Evolutionary conservation across 2,113 vertebrate species (phyloP), one percentile per base, ranked within the genome.

Genomic region (Silurus meridionalis): DNA sequence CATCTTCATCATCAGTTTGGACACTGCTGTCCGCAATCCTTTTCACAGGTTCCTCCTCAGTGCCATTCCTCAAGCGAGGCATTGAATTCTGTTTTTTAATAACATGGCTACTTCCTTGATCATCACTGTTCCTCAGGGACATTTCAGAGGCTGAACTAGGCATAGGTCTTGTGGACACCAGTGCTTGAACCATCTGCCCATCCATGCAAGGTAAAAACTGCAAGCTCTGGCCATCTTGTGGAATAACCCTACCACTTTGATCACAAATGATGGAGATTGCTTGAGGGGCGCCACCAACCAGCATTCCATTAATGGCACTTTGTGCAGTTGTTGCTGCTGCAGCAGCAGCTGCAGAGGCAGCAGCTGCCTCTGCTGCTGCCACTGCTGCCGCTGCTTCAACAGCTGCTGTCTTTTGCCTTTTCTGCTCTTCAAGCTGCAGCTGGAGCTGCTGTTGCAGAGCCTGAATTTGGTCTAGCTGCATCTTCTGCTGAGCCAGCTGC

Each of bases 401-500:
- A 91, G 94, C 94, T 94, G 97, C 94, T 5, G 94, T 94, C 89
- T 99, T 99, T 90, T 97, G 97, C 77, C 97, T 94, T 92, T 99
- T 99, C 91, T 99, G 98, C 82, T 99, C 98, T 85, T 99, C 97
- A 46, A 99, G 92, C 91, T 99, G 98, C 90, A 98, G 97, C 92
- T 99, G 97, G 80, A 99, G 95, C 87, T 99, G 98, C 14, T 99
- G 98, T 90, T 99, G 98, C 80, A 99, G 92, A 82, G 98, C 97
- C 89, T 99, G 98, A 77, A 99, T 99, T 92, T 99, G 98, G 90
- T 99, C 98, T 0, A 99, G 95, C 88, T 99, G 98, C 90, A 99
- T 94, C 87, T 96, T 96, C 90, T 99, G 98, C 89, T 99, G 98
- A 5, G 98, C 98, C 4, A 99, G 93, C 93, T 99, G 98, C 88